Evolutionary conservation across 2,888 invertebrate genomes (phyloP).

Genomic region (Mythimna ferrago): DNA sequence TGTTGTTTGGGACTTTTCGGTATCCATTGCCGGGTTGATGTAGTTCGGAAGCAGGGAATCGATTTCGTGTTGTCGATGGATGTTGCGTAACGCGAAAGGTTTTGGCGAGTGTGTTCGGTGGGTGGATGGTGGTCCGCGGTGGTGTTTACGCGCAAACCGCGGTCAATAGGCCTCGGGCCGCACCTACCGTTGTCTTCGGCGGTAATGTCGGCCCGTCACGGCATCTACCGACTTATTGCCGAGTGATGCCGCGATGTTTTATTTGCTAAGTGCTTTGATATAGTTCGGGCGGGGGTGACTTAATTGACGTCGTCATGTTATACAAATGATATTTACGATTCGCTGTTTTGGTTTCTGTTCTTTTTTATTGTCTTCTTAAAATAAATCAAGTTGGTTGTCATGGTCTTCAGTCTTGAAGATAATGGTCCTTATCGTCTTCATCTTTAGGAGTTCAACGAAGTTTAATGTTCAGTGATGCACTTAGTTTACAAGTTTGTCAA

Average conservation of each 20-base stretch:
- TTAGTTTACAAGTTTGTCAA: neutral
- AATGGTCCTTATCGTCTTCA: neutral
- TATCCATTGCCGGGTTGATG: conserved; percentile 67
- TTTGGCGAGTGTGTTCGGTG: conserved; percentile 53
- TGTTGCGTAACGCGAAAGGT: conserved; percentile 47
- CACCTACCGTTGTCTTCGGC: conserved; percentile 86
- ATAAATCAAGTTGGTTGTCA: neutral
- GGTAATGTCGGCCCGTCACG: conserved; percentile 87
- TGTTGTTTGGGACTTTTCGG: conserved; percentile 65
- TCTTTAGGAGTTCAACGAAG: neutral
- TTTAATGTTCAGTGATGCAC: neutral
- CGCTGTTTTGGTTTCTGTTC: conserved; percentile 58
- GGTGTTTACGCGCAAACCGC: conserved; percentile 88
- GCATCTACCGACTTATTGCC: conserved; percentile 86
- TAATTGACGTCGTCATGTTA: conserved; percentile 85
- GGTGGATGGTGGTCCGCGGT: conserved; percentile 72
- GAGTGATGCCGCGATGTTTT: conserved; percentile 79
- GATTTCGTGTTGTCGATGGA: conserved; percentile 64
- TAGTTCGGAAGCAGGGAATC: neutral
- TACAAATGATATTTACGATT: conserved; percentile 77
- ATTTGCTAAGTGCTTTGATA: conserved; percentile 87
- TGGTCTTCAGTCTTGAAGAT: neutral
- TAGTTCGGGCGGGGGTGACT: conserved; percentile 77
- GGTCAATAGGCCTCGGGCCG: conserved; percentile 88
- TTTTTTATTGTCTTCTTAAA: conserved; percentile 27